phyloP scores from a whole-genome alignment of 2,113 vertebrate species.

The Ceratotherium simum region DNA sequence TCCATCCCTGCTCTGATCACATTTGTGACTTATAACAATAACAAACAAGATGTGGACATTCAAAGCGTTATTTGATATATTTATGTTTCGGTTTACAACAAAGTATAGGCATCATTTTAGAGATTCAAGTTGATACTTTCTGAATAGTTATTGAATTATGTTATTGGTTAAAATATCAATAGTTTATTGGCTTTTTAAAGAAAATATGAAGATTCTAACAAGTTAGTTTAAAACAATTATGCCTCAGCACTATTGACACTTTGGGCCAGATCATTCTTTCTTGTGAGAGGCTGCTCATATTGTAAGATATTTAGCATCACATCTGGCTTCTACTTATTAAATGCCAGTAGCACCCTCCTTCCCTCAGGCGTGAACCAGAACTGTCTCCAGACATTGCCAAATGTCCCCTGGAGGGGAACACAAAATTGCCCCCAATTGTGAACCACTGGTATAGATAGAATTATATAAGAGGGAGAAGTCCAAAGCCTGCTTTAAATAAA shows the following conservation, averaged over 20 bases:
- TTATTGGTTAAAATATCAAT: background rate
- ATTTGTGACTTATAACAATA: background rate
- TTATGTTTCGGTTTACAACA: background rate
- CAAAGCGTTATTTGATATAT: background rate
- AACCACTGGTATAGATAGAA: background rate
- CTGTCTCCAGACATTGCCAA: background rate
- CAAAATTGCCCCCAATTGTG: background rate
- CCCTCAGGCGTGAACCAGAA: background rate
- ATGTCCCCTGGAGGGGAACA: background rate
- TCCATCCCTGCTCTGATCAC: background rate
- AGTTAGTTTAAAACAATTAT: slow-evolving; percentile 14
- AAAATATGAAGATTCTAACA: background rate
- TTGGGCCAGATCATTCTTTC: background rate
- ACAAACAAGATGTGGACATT: background rate
- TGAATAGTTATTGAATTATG: background rate
- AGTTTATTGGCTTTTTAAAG: background rate
- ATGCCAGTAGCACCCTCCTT: background rate
- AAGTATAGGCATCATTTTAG: background rate
- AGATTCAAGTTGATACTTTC: background rate
- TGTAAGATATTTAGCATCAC: background rate
- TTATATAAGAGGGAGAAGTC: background rate
- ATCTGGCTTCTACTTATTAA: background rate
- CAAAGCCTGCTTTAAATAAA: background rate
- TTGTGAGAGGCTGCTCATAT: background rate
- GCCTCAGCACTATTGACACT: background rate